phyloP scores from a whole-genome alignment of 2,888 invertebrate genomes.

The Polymixis flavicincta region DNA sequence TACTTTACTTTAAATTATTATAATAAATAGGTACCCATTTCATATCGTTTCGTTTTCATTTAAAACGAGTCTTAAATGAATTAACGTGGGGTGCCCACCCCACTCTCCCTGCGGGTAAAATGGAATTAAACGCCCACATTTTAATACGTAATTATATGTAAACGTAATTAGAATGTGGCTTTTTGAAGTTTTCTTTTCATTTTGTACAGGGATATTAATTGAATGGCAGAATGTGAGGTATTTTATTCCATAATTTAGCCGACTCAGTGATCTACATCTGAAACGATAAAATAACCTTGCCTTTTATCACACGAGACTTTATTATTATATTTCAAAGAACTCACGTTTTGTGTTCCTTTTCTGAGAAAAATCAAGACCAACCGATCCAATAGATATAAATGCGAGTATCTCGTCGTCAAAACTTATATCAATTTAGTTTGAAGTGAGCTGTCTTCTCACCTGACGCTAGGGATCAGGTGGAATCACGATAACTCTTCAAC shows the following conservation, averaged over 20 bases:
- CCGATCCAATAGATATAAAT: no score
- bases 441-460: background rate
- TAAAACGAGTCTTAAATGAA: conserved; percentile 36
- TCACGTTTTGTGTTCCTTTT: no score
- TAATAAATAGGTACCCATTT: conserved; percentile 29
- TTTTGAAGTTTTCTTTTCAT: conserved; percentile 18
- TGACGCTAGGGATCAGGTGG: no score
- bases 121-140: conserved; percentile 14
- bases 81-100: conserved; percentile 9
- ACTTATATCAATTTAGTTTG: background rate
- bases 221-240: background rate
- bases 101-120: background rate
- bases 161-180: conserved; percentile 24
- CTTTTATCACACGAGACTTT: background rate
- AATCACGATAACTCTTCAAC: no score
- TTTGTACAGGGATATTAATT: background rate
- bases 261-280: no score
- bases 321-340: background rate
- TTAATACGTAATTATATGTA: conserved; percentile 32
- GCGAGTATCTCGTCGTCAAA: background rate
- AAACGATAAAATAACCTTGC: background rate
- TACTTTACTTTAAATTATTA: conserved; percentile 3
- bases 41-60: conserved; percentile 35
- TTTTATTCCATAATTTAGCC: background rate
- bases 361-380: background rate